phyloP scores from a whole-genome alignment of 2,797 vertebrate genomes.

The Propithecus deckenii region DNA sequence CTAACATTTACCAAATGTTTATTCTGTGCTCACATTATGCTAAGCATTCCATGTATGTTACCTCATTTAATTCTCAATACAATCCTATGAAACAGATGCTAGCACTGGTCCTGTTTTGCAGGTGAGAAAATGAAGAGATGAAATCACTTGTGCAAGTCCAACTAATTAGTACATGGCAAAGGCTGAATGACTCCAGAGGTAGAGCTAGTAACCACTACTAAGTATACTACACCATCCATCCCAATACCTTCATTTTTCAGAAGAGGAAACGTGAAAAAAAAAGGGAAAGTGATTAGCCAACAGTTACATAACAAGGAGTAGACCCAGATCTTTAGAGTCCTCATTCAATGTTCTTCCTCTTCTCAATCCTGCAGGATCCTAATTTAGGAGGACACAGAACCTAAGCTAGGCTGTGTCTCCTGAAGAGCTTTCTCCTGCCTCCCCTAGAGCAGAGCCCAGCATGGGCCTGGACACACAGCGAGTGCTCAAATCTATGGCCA shows the following conservation, averaged over 20 bases:
- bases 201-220: neutral
- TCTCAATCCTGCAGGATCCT: neutral
- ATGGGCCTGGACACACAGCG: neutral
- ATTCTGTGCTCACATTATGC: neutral
- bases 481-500: neutral
- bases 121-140: conserved; percentile 21
- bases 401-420: neutral
- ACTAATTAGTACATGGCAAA: neutral
- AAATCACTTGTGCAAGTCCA: neutral
- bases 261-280: neutral
- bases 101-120: neutral
- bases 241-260: neutral
- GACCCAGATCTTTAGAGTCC: neutral
- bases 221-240: neutral
- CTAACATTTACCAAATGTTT: conserved; percentile 46
- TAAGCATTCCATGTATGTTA: neutral
- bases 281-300: neutral
- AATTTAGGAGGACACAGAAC: neutral
- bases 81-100: conserved; percentile 8
- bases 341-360: neutral
- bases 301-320: neutral
- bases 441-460: neutral
- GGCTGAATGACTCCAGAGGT: neutral
- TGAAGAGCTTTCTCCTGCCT: neutral
- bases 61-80: conserved; percentile 37